A percentile compares a stretch with the other conserved stretches of the same genome.
Evolutionary conservation across 2,797 vertebrate genomes (phyloP).

Genomic region (Syncerus caffer): DNA sequence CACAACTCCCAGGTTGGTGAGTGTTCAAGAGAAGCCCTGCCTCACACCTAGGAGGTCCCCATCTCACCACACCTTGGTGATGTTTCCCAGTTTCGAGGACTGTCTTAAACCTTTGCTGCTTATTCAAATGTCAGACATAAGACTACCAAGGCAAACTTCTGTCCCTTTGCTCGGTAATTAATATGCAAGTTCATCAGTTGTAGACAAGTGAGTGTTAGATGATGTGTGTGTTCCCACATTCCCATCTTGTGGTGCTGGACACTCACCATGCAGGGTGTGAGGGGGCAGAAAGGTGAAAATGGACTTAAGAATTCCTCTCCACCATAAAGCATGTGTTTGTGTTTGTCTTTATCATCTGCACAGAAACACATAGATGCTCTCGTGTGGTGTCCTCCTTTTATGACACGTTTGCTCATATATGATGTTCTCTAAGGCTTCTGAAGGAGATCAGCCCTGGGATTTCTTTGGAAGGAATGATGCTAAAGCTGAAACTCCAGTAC

Average conservation of each 20-base stretch:
- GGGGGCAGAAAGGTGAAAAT: background rate
- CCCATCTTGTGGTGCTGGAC: background rate
- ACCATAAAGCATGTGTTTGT: background rate
- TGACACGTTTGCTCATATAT: background rate
- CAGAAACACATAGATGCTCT: fast-evolving
- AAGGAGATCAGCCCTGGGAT: no score
- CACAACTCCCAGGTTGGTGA: background rate
- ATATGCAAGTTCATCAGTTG: background rate
- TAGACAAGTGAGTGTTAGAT: background rate
- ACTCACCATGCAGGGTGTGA: fast-evolving
- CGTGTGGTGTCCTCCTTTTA: fast-evolving
- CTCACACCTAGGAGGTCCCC: background rate
- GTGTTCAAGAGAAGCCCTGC: background rate
- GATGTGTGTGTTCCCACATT: background rate
- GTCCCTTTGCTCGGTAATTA: background rate
- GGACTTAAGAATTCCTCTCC: background rate
- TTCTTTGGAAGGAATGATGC: no score
- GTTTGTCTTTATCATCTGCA: no score
- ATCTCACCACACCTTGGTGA: background rate
- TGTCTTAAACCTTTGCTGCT: background rate
- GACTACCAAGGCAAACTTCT: background rate
- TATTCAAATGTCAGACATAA: background rate
- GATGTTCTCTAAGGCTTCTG: background rate
- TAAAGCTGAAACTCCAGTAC: no score
- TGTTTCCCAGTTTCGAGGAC: background rate